Evolutionary conservation across 2,888 invertebrate genomes (phyloP).

Genomic region (Hecatera dysodea): DNA sequence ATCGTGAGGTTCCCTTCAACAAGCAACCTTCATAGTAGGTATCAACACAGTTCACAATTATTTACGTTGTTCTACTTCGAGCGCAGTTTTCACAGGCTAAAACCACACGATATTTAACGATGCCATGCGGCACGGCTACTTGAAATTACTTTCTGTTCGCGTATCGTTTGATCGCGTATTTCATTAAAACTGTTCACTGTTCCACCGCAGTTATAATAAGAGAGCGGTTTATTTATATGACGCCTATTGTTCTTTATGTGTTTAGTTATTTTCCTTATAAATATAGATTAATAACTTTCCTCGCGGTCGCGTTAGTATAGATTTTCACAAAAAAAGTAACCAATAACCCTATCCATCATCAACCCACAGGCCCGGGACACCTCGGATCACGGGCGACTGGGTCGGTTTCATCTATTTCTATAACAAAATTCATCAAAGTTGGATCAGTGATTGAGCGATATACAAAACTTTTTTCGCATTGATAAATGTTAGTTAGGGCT

Average conservation of each 20-base stretch:
- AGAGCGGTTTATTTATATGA: slow-evolving; percentile 36
- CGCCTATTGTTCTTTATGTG: slow-evolving; percentile 21
- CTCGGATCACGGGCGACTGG: too few relatives aligned
- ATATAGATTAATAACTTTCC: background rate
- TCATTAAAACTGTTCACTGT: slow-evolving; percentile 33
- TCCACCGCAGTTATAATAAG: slow-evolving; percentile 36
- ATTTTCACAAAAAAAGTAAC: background rate
- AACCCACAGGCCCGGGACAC: too few relatives aligned
- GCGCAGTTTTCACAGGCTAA: background rate
- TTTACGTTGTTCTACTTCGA: background rate
- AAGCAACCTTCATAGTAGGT: background rate
- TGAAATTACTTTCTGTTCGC: slow-evolving; percentile 40
- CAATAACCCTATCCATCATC: too few relatives aligned
- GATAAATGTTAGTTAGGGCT: too few relatives aligned
- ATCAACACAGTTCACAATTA: background rate
- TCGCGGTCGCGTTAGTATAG: too few relatives aligned
- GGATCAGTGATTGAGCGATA: too few relatives aligned
- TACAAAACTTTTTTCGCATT: too few relatives aligned
- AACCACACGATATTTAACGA: slow-evolving; percentile 6
- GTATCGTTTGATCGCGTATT: slow-evolving; percentile 46
- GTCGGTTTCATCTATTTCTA: background rate
- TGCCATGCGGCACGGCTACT: slow-evolving; percentile 3
- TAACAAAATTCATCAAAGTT: too few relatives aligned
- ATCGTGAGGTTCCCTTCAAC: background rate
- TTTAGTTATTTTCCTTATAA: background rate